These are phyloP conservation scores for Callocephalon fimbriatum DNA, from an alignment of 2,113 vertebrate species.

Conservation along the genomic window DNA sequence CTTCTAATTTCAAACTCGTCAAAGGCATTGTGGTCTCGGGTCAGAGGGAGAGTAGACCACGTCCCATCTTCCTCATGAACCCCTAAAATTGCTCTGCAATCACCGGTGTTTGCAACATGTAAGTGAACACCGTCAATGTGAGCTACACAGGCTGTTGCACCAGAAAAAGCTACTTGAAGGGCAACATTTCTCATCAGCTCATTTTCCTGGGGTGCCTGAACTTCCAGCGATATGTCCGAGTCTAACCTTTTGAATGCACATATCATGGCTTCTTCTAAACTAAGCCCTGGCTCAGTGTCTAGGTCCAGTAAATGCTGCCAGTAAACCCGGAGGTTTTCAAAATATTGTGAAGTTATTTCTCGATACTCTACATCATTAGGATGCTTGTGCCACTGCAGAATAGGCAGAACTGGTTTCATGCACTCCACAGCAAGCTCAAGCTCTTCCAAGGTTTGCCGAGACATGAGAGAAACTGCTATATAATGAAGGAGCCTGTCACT, in stretches of 20 bases:
- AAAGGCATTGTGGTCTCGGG: conserved; percentile 88
- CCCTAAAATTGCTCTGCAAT: conserved; percentile 90
- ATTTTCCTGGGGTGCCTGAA: conserved; percentile 87
- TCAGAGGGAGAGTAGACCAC: conserved; percentile 89
- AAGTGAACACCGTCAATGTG: conserved; percentile 85
- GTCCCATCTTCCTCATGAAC: conserved; percentile 84
- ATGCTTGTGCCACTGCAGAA: conserved; percentile 91
- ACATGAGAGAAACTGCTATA: conserved; percentile 88
- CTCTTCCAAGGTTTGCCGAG: conserved; percentile 84
- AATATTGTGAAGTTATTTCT: conserved; percentile 85
- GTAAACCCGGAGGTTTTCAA: conserved; percentile 90
- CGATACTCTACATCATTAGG: conserved; percentile 82
- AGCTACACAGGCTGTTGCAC: conserved; percentile 91
- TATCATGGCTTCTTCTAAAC: conserved; percentile 83
- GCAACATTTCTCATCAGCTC: conserved; percentile 86
- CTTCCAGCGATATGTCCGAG: conserved; percentile 91
- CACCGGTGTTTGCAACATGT: conserved; percentile 90
- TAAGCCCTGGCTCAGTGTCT: conserved; percentile 82
- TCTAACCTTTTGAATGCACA: conserved; percentile 91
- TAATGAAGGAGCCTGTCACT: conserved; percentile 92
- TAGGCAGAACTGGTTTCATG: conserved; percentile 84
- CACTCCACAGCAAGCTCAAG: conserved; percentile 88
- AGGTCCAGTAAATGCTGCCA: conserved; percentile 92
- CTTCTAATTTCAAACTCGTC: conserved; percentile 85
- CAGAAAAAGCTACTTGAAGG: conserved; percentile 93